Conservation (phyloP, 2,797 vertebrate species). For the Lateolabrax maculatus region DNA sequence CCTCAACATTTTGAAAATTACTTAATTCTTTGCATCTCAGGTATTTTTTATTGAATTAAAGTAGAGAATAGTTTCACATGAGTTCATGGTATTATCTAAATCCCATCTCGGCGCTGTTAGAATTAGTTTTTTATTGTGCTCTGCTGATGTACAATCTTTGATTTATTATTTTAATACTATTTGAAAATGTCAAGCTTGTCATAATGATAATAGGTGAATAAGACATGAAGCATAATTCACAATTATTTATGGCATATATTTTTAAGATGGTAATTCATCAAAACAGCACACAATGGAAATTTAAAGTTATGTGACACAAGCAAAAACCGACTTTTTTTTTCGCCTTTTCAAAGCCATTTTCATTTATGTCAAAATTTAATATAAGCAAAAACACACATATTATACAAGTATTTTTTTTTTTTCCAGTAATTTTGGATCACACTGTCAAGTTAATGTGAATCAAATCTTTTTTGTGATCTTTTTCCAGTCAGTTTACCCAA, state of each 20-base stretch:
- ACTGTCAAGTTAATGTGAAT: neutral
- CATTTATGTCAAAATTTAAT: neutral
- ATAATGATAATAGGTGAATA: slow-evolving; percentile 60
- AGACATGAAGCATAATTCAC: slow-evolving; percentile 58
- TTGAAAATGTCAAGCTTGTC: slow-evolving; percentile 75
- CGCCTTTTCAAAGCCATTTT: neutral
- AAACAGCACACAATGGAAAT: slow-evolving; percentile 34
- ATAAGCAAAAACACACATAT: neutral
- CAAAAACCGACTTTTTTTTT: neutral
- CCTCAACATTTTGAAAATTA: slow-evolving; percentile 52
- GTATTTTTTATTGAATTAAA: slow-evolving; percentile 62
- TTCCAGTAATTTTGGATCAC: neutral
- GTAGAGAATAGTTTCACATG: slow-evolving; percentile 42
- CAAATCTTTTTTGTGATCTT: neutral
- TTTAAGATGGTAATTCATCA: slow-evolving; percentile 50
- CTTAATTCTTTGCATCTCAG: slow-evolving; percentile 60
- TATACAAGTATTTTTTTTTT: neutral
- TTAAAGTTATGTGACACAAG: neutral
- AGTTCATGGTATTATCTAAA: slow-evolving; percentile 37
- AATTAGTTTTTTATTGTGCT: slow-evolving; percentile 53
- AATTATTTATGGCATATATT: slow-evolving; percentile 50
- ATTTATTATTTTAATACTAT: slow-evolving; percentile 77
- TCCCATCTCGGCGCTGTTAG: slow-evolving; percentile 24
- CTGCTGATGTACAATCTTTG: slow-evolving; percentile 46
- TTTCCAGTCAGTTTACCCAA: neutral